These are phyloP conservation scores for Autographa gamma DNA, from an alignment of 2,888 invertebrate genomes.

Conservation along the genomic window DNA sequence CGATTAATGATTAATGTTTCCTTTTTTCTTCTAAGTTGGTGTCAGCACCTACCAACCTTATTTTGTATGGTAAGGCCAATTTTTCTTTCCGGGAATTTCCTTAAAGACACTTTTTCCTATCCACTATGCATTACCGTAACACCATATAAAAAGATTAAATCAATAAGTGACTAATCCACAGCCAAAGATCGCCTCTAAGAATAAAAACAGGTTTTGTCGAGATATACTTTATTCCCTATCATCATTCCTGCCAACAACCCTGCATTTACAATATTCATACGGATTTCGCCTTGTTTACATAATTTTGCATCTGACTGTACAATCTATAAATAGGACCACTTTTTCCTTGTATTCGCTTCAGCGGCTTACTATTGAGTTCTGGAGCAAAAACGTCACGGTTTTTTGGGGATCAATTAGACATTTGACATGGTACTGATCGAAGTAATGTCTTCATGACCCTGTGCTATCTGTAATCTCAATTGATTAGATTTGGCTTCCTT, in stretches of 20 bases:
- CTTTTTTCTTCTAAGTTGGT: no score
- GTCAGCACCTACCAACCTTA: no score
- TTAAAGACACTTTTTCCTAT: no score
- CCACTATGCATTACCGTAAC: no score
- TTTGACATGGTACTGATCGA: slow-evolving; percentile 48
- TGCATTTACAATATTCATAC: neutral
- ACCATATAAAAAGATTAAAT: no score
- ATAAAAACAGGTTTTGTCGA: no score
- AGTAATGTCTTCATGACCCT: slow-evolving; percentile 51
- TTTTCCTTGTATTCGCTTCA: slow-evolving; percentile 47
- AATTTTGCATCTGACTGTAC: slow-evolving; percentile 15
- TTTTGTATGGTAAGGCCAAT: no score
- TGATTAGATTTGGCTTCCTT: slow-evolving; percentile 33
- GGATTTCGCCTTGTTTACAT: slow-evolving; percentile 3
- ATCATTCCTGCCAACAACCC: neutral
- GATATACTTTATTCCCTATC: no score
- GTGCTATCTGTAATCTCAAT: slow-evolving; percentile 19
- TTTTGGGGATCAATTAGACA: slow-evolving; percentile 33
- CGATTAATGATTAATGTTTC: no score
- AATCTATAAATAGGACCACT: slow-evolving; percentile 44
- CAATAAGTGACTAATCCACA: no score
- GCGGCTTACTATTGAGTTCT: slow-evolving; percentile 30
- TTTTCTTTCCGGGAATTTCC: no score
- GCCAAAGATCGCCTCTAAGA: no score
- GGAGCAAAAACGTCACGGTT: slow-evolving; percentile 40